Base-by-base conservation (phyloP, 2,797 vertebrate genomes). In the Lepidocolaptes lacrymiger region DNA sequence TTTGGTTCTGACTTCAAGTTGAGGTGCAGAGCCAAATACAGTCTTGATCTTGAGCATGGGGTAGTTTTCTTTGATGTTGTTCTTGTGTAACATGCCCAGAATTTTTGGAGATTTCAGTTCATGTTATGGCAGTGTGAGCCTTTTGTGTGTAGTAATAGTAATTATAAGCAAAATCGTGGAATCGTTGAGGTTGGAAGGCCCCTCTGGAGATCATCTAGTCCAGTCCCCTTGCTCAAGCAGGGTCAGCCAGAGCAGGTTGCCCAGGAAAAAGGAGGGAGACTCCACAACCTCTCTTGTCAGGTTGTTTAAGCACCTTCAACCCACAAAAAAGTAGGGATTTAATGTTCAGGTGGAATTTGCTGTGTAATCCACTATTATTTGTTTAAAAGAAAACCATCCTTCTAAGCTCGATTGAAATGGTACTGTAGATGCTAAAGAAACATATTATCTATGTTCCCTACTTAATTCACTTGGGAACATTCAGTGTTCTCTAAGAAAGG, bases 111-210 rank as follows among this genome's bases (percentile, higher is more conserved):
- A 54, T 27, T 88, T 21, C 52, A 37, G 37, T 85, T 74, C 6
- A 5, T 8, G 5, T 61, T 73, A 28, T 0, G 0, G 34, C 36
- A 28, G 20, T 2, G 0, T 1, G 1, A 49, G 51, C 7, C 12
- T 66, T 93, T 71, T 80, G 5, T 67, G 28, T 12, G 15, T n/a
- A 78, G 49, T 76, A 24, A 16, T 5, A 20, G 36, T 37, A 44
- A 37, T 21, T 78, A 12, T 2, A 2, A 62, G 20, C 9, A 34
- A 18, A 84, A 39, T 76, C 27, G 7, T 7, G 18, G 36, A 76
- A 23, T 73, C 3, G 0, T 4, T 88, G 71, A 41, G 22, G 20
- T 32, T 83, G 72, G 43, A 73, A 62, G 20, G 36, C 7, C 27
- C 4, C 27, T 82, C 48, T 85, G 34, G 78, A 51, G 19, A 28